These are phyloP conservation scores for Mnemiopsis leidyi DNA, from an alignment of 37 sponge, comb jelly and placozoan genomes.

Conservation along the genomic window DNA sequence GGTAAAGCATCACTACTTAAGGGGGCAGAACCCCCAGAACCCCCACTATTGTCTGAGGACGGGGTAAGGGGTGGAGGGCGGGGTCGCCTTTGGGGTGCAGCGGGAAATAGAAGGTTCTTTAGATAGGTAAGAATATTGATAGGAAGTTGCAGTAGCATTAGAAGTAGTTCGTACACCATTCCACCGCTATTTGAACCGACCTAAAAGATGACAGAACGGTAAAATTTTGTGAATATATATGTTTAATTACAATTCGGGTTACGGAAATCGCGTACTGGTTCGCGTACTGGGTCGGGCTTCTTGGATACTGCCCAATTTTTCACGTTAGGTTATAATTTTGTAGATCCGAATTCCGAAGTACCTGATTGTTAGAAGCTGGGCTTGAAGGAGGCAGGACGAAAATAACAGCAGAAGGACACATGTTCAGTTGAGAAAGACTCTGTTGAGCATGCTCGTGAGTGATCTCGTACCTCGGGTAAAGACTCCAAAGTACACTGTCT, in stretches of 20 bases:
- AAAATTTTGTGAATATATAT: too few relatives aligned
- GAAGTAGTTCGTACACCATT: background rate
- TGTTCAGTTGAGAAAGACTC: background rate
- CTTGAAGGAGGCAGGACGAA: background rate
- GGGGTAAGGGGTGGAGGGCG: constrained; percentile 45
- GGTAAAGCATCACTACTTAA: background rate
- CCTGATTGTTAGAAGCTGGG: background rate
- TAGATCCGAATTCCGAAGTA: too few relatives aligned
- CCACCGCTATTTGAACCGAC: background rate
- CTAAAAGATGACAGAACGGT: background rate
- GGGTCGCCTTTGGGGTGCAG: background rate
- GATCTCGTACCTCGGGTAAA: constrained; percentile 48
- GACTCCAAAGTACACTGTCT: constrained; percentile 25
- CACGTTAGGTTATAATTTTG: too few relatives aligned
- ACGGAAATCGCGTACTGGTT: too few relatives aligned
- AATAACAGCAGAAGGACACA: constrained; percentile 58
- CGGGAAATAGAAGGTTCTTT: constrained; percentile 41
- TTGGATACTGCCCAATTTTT: too few relatives aligned
- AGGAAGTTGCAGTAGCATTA: constrained; percentile 19
- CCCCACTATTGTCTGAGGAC: background rate
- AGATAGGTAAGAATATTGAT: background rate
- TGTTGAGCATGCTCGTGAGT: background rate
- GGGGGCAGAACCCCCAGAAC: background rate
- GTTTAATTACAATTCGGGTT: too few relatives aligned
- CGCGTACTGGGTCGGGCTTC: too few relatives aligned